Conservation (phyloP, 2,113 vertebrate species). For the Paratilapia polleni region DNA sequence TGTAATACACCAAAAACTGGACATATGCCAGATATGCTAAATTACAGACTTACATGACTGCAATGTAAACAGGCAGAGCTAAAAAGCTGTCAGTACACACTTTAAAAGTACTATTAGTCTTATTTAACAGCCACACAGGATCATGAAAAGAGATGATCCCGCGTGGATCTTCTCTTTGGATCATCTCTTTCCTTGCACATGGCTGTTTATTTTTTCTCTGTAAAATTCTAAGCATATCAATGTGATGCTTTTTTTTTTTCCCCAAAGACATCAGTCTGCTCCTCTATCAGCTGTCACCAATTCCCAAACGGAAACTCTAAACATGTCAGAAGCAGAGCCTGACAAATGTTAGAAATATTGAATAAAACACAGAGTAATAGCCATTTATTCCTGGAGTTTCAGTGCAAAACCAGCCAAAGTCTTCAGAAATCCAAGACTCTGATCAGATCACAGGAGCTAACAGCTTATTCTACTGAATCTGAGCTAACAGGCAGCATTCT, state of each 20-base stretch:
- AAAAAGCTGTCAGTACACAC: not conserved
- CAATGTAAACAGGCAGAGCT: not conserved
- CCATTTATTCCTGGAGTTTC: not conserved
- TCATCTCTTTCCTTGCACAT: too few relatives aligned
- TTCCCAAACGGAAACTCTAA: not conserved
- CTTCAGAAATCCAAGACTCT: not conserved
- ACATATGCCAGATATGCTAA: not conserved
- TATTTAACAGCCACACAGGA: not conserved
- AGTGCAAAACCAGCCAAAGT: not conserved
- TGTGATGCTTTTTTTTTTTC: not conserved
- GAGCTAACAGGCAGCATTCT: not conserved
- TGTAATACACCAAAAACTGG: not conserved
- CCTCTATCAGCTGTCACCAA: not conserved
- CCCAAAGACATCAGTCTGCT: not conserved
- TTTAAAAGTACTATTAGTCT: not conserved
- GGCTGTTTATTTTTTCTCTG: not conserved
- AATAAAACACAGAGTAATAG: not conserved
- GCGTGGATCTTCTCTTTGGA: too few relatives aligned
- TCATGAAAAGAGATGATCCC: not conserved
- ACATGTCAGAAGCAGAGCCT: not conserved
- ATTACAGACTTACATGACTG: not conserved
- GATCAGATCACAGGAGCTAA: slow-evolving; percentile 5
- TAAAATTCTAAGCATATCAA: not conserved
- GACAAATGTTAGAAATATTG: not conserved
- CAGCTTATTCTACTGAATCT: not conserved